Evolutionary conservation across 2,797 vertebrate genomes (phyloP), one percentile per base, ranked within the genome.

Genomic region (Melanotaenia pygmaea): DNA sequence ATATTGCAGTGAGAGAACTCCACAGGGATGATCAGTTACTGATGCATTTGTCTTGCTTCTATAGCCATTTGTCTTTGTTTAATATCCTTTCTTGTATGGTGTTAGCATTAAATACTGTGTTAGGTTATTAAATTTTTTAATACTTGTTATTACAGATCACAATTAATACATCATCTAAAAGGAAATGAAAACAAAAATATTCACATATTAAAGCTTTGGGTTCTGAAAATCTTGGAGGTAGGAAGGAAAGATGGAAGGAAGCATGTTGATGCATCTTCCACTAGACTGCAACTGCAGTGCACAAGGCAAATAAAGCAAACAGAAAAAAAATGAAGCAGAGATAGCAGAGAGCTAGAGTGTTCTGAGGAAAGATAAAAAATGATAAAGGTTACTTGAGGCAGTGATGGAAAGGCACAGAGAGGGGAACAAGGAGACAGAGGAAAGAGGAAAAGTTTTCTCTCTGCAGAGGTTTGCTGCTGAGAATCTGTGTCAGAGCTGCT

Each of bases 221-320:
- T 64, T 78, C 70, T 59, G n/a, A 77, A 71, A 11, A 88, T 84
- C 77, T 88, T 80, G 77, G 81, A 90, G 86, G 79, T 80, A 89
- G 66, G 76, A 83, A 68, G 71, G 47, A 76, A 84, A 40, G 57
- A 77, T 82, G 43, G 58, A 76, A 81, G 69, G 22, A 82, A 80
- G 68, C 59, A 71, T 73, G 72, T 84, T 83, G 77, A 86, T 86
- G 91, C 86, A 87, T 89, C 82, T 84, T 79, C 75, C 68, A 60
- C 63, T 67, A 63, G 79, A 88, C 90, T 90, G 92, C 92, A 91
- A 76, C 90, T 86, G 83, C 88, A 86, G 83, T 72, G 80, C 85
- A 82, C 88, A 89, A 86, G 77, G 89, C 77, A 89, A 89, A 79
- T 70, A 80, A 79, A 87, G 89, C 20, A 51, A 69, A 47, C 53